Base-by-base conservation (phyloP, 2,888 invertebrate species). In the Entomobrya multifasciata region DNA sequence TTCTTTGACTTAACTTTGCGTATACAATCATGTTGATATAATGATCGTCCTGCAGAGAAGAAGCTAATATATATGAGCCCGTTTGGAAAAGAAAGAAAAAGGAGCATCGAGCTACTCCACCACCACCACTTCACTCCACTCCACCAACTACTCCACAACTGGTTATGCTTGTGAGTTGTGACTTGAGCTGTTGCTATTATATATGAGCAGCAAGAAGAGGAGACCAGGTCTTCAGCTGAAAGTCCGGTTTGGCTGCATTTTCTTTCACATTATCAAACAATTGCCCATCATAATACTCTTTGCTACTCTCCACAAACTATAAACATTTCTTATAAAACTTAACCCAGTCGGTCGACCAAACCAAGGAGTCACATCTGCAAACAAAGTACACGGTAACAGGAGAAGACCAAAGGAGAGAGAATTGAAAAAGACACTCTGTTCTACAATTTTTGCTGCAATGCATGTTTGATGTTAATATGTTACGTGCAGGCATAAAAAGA, bases 231-330 rank as follows among this genome's bases (percentile, higher is more conserved):
- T 6, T 36, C 5, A 70, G 70, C 41, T 47, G n/a, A 47, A 52
- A 89, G 88, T 89, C 89, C 89, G 89, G 89, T 89, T 89, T 89
- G 88, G 88, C 87, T 88, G 87, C 88, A 89, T 88, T 88, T 87
- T 57, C 22, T 57, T 70, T 60, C 79, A 79, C 78, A 85, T 79
- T 57, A 77, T 70, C 70, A 70, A 70, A 44, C 62, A 62, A 62
- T 27, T 36, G 3, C 30, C 44, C 67, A 62, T 30, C 41, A 41
- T n/a, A n/a, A n/a, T n/a, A n/a, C n/a, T n/a, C n/a, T n/a, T n/a
- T n/a, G n/a, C n/a, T n/a, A n/a, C n/a, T n/a, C n/a, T n/a, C n/a
- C n/a, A n/a, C n/a, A n/a, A n/a, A n/a, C n/a, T n/a, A 49, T n/a
- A 15, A 13, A 57, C 57, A 57, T 17, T 57, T 25, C 11, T n/a